Conservation (phyloP, 2,888 invertebrate species). For the Anticlea derivata region DNA sequence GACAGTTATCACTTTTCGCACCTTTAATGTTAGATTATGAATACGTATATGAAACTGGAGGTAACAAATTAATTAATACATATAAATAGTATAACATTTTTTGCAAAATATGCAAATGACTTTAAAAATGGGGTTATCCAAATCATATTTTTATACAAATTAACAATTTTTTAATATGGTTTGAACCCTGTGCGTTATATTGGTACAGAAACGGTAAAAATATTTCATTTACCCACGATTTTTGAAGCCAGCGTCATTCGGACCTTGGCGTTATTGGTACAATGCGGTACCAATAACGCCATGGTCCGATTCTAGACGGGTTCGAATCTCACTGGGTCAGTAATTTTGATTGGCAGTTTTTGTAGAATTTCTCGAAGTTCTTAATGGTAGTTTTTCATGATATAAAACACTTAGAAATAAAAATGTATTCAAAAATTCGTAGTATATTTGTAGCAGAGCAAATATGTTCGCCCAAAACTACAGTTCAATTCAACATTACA, state of each 20-base stretch:
- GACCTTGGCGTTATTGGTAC: too few species aligned
- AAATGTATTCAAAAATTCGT: not conserved
- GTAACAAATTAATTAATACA: constrained; percentile 13
- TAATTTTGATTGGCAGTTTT: constrained; percentile 7
- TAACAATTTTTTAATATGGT: too few species aligned
- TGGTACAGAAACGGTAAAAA: too few species aligned
- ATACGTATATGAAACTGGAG: constrained; percentile 18
- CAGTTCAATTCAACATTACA: too few species aligned
- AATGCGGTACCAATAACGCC: too few species aligned
- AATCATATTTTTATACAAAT: constrained; percentile 4
- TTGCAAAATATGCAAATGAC: constrained; percentile 15
- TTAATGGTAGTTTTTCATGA: constrained; percentile 9
- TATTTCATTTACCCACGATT: too few species aligned
- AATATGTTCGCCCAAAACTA: too few species aligned
- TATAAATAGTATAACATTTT: constrained; percentile 8
- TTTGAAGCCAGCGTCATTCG: too few species aligned
- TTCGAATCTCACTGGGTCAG: too few species aligned
- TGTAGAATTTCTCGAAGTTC: constrained; percentile 8
- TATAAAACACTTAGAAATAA: constrained; percentile 1
- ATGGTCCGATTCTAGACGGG: too few species aligned
- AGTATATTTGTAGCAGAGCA: too few species aligned
- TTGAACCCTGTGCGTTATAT: too few species aligned
- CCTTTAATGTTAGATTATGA: constrained; percentile 3
- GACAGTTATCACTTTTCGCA: constrained; percentile 17
- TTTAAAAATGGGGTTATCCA: constrained; percentile 19